Evolutionary conservation across 2,113 vertebrate genomes (phyloP), one percentile per base, ranked within the genome.

Genomic region (Copsychus sechellarum): DNA sequence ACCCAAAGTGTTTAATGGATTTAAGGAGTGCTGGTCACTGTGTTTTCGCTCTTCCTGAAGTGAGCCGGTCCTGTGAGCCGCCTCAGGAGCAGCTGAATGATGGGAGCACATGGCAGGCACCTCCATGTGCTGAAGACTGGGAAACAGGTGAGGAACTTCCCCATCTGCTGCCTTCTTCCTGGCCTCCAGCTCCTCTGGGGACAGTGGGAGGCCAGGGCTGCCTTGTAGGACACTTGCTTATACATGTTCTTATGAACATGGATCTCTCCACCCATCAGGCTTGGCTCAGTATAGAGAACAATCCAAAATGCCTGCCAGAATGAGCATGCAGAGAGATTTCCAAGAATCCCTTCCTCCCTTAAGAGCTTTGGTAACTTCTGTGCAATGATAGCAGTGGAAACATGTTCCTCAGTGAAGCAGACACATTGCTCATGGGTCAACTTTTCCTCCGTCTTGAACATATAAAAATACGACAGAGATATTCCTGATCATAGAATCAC

Each of bases 81-180:
- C 42, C 25, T 2, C 64, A 70, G 38, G 70, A 71, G 24, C 60
- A 84, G 45, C 2, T 26, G 85, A 90, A 50, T 8, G 10, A 51
- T 77, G 50, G 36, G 64, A 83, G 82, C 86, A 81, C 50, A 0
- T 95, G 96, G 96, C 66, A 97, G 86, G 76, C 93, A 58, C 95
- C 96, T 73, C 94, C 93, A 0, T 96, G 95, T 67, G 45, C 51
- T 16, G 96, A 96, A 77, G 95, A 96, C 85, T 95, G 96, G 96
- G 95, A 96, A 50, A 11, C 40, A 76, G 96, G 96, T 96, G 58
- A 90, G 93, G 53, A 90, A 33, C 21, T 77, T 86, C 11, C 14
- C 57, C 3, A 2, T 48, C 24, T 34, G 18, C 86, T 92, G 60
- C 38, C 54, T 88, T 40, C 12, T 53, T 36, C 18, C 34, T 14